These are phyloP conservation scores for Prionchulus punctatus DNA, from an alignment of 2,888 invertebrate species.

Conservation along the genomic window DNA sequence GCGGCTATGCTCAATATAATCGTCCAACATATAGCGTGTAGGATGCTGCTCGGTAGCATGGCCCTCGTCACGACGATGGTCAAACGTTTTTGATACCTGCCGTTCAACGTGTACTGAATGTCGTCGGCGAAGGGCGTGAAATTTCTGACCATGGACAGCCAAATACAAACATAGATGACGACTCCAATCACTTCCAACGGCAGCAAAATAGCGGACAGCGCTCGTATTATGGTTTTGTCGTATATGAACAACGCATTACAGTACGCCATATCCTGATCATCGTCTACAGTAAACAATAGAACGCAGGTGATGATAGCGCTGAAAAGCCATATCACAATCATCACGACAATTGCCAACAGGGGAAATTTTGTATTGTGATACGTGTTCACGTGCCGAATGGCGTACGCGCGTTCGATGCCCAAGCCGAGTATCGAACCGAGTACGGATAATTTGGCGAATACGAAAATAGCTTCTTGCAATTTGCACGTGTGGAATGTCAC, in stretches of 20 bases:
- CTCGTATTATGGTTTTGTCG: neutral
- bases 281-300: neutral
- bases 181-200: neutral
- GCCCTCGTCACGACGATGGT: neutral
- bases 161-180: neutral
- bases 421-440: slow-evolving; percentile 1
- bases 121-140: neutral
- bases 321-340: neutral
- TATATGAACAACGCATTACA: slow-evolving; percentile 7
- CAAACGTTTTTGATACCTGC: neutral
- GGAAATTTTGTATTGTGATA: neutral
- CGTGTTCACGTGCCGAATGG: neutral
- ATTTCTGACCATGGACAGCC: neutral
- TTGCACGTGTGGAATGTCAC: neutral
- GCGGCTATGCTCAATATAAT: neutral
- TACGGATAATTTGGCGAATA: neutral
- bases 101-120: neutral
- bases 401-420: neutral
- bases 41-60: slow-evolving; percentile 1
- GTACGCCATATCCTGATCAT: neutral
- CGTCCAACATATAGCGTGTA: slow-evolving; percentile 8
- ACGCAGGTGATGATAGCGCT: neutral
- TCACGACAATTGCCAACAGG: neutral
- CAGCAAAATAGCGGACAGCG: neutral
- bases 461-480: neutral